A percentile compares a stretch with the other conserved stretches of the same genome.
phyloP scores from a whole-genome alignment of 2,797 vertebrate genomes.

The Notolepis coatsorum region DNA sequence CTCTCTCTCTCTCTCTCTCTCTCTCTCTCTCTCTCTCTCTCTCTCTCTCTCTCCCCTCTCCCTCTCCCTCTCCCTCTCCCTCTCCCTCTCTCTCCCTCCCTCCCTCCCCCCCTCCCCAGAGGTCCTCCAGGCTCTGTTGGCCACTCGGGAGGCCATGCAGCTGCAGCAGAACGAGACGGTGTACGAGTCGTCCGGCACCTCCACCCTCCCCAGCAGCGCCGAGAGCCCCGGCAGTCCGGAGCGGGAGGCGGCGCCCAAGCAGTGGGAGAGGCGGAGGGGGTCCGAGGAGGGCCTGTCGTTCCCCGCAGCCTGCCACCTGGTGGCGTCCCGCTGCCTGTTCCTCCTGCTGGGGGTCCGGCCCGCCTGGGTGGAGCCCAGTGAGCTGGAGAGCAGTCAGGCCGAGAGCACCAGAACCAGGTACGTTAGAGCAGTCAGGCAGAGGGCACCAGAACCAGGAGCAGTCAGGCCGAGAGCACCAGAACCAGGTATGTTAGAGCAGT shows the following conservation, averaged over 20 bases:
- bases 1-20: too few species aligned
- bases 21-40: too few species aligned
- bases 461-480: too few species aligned
- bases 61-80: background rate
- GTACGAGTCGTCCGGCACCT: conserved; percentile 86
- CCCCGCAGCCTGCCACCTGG: conserved; percentile 79
- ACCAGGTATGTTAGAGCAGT: too few species aligned
- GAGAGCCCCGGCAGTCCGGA: conserved; percentile 79
- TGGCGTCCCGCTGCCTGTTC: conserved; percentile 84
- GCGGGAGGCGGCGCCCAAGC: conserved; percentile 64
- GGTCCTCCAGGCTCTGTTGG: conserved; percentile 86
- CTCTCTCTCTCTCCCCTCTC: too few species aligned
- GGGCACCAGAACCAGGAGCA: too few species aligned
- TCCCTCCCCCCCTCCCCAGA: conserved; percentile 59
- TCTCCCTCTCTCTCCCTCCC: background rate
- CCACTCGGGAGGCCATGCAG: conserved; percentile 85
- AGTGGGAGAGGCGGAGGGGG: conserved; percentile 69
- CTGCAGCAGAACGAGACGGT: conserved; percentile 85
- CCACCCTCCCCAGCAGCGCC: conserved; percentile 79
- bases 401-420: conserved; percentile 62
- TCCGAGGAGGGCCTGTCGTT: conserved; percentile 78
- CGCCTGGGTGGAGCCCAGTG: conserved; percentile 78
- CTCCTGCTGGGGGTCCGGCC: conserved; percentile 82
- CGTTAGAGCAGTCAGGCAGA: too few species aligned
- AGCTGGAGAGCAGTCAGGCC: conserved; percentile 43